Percentiles rank a stretch among this genome's conserved stretches.
These are phyloP conservation scores for Bovichtus diacanthus DNA, from an alignment of 2,797 vertebrate species.

Conservation along the genomic window DNA sequence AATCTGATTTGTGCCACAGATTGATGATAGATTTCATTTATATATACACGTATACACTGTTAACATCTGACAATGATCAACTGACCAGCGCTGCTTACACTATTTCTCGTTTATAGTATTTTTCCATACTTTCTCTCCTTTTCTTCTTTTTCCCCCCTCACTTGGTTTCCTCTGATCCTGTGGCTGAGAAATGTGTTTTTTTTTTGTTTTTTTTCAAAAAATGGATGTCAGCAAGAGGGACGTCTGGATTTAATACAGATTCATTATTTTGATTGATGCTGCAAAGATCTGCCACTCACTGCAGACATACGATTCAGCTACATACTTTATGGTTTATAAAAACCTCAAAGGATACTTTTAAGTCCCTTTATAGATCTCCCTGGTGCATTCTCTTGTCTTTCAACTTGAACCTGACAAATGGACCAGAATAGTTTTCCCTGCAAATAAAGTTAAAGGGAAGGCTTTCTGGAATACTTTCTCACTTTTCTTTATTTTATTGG, in stretches of 20 bases:
- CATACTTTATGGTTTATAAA: constrained; percentile 72
- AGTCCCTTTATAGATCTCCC: constrained; percentile 65
- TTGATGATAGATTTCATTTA: not conserved
- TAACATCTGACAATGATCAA: constrained; percentile 7
- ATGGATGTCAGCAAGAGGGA: constrained; percentile 50
- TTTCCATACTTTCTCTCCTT: not conserved
- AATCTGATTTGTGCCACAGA: not conserved
- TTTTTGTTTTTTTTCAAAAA: constrained; percentile 48
- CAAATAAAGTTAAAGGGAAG: constrained; percentile 54
- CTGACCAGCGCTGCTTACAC: not conserved
- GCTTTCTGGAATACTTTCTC: constrained; percentile 52
- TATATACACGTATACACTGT: not conserved
- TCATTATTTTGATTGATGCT: constrained; percentile 78
- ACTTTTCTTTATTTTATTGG: constrained; percentile 39
- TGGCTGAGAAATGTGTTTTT: constrained; percentile 33
- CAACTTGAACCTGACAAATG: constrained; percentile 71
- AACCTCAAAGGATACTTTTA: constrained; percentile 69
- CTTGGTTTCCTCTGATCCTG: not conserved
- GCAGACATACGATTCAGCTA: constrained; percentile 58
- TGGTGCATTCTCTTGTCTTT: constrained; percentile 63
- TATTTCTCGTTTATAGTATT: not conserved
- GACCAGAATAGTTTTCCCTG: constrained; percentile 59
- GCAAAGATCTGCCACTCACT: constrained; percentile 62
- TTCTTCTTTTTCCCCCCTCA: not conserved
- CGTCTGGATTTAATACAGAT: constrained; percentile 67